Evolutionary conservation across 2,113 vertebrate genomes (phyloP).

Genomic region (Colinus virginianus): DNA sequence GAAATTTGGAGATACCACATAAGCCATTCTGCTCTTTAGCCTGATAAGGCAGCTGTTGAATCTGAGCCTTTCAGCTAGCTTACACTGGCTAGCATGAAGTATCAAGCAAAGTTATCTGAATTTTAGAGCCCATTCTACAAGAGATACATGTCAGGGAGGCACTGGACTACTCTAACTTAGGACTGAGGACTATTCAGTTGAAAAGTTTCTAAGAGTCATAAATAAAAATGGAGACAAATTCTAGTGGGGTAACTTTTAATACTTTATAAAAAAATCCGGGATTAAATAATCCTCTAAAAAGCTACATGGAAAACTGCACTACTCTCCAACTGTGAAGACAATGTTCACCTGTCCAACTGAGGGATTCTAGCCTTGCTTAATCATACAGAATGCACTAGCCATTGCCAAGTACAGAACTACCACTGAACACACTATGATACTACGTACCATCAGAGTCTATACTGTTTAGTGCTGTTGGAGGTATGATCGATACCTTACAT

Average conservation of each 20-base stretch:
- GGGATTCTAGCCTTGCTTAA: neutral
- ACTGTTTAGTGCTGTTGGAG: slow-evolving; percentile 97
- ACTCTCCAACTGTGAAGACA: neutral
- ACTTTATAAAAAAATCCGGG: accelerated
- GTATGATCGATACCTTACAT: slow-evolving; percentile 98
- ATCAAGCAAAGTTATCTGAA: neutral
- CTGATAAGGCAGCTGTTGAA: neutral
- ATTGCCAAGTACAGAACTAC: neutral
- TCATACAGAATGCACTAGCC: neutral
- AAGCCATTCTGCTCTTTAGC: neutral
- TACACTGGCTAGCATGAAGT: neutral
- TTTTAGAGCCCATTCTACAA: neutral
- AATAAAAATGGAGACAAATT: neutral
- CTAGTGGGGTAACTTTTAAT: neutral
- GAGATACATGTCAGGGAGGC: neutral
- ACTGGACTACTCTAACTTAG: neutral
- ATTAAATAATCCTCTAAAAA: neutral
- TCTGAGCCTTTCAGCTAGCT: neutral
- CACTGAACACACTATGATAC: neutral
- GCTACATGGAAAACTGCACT: neutral
- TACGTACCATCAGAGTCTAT: slow-evolving; percentile 98
- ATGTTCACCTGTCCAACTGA: neutral
- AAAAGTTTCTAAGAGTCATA: neutral
- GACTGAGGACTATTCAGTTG: neutral
- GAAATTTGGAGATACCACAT: neutral